These are phyloP conservation scores for Dipodomys merriami DNA, from an alignment of 2,113 vertebrate species.

Conservation along the genomic window DNA sequence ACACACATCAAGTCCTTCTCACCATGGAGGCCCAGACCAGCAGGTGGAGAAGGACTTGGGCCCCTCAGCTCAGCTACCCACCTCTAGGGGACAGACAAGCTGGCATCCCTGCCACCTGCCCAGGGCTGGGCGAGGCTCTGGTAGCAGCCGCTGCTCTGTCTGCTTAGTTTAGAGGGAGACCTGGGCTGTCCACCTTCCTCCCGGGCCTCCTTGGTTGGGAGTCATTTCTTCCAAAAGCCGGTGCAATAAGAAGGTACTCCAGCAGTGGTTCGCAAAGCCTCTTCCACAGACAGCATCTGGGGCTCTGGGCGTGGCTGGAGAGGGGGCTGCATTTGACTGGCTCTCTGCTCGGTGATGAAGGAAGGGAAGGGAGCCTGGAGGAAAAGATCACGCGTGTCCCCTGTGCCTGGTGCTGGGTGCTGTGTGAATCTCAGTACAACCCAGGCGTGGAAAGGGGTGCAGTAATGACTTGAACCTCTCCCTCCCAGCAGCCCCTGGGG, in stretches of 20 bases:
- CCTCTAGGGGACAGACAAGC: not conserved
- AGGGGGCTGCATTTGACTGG: not conserved
- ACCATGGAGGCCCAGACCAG: not conserved
- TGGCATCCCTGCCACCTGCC: not conserved
- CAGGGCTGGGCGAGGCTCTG: not conserved
- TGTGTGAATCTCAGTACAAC: not conserved
- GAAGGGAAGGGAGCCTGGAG: not conserved
- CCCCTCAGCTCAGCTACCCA: not conserved
- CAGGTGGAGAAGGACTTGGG: not conserved
- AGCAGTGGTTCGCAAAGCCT: conserved; percentile 41
- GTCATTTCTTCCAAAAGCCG: not conserved
- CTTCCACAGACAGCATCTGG: not conserved
- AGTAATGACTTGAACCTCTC: not conserved
- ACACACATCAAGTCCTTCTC: conserved; percentile 8
- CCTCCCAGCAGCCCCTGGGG: not conserved
- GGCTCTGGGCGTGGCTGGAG: not conserved
- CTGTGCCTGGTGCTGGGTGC: not conserved
- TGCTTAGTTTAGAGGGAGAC: not conserved
- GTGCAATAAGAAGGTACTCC: not conserved
- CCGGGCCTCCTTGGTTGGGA: not conserved
- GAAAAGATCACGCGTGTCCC: not conserved
- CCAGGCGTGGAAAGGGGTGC: not conserved
- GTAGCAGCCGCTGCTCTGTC: not conserved
- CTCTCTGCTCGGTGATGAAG: not conserved
- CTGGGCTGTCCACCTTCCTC: not conserved